Evolutionary conservation across 2,113 vertebrate species (phyloP).

Genomic region (Neopipo cinnamomea): DNA sequence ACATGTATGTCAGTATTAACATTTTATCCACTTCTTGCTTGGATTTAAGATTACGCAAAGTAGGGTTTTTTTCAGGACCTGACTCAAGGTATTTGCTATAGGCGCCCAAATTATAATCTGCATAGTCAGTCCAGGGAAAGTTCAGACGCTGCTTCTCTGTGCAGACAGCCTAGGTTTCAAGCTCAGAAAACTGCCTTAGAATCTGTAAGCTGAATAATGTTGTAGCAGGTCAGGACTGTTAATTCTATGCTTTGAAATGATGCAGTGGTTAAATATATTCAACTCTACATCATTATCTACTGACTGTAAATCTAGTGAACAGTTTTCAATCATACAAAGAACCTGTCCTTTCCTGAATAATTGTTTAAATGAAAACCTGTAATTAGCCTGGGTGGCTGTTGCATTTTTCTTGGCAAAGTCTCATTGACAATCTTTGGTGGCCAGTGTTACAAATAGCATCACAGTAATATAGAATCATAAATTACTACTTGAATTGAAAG

Average conservation of each 20-base stretch:
- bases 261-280: background rate
- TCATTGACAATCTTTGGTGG: background rate
- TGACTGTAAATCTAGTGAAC: background rate
- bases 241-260: background rate
- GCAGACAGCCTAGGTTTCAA: background rate
- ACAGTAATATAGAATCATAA: background rate
- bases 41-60: background rate
- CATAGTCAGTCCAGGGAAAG: accelerated
- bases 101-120: background rate
- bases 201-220: background rate
- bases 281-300: background rate
- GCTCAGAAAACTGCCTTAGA: background rate
- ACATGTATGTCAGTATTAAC: background rate
- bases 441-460: background rate
- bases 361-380: background rate
- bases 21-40: background rate
- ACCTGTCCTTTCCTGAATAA: background rate
- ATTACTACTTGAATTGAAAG: background rate
- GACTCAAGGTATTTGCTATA: background rate
- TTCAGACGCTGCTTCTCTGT: background rate
- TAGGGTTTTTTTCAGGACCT: background rate
- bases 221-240: background rate
- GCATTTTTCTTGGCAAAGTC: background rate
- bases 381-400: background rate
- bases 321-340: accelerated